Base-by-base conservation (phyloP, 2,888 invertebrate species). In the Neoaliturus tenellus region DNA sequence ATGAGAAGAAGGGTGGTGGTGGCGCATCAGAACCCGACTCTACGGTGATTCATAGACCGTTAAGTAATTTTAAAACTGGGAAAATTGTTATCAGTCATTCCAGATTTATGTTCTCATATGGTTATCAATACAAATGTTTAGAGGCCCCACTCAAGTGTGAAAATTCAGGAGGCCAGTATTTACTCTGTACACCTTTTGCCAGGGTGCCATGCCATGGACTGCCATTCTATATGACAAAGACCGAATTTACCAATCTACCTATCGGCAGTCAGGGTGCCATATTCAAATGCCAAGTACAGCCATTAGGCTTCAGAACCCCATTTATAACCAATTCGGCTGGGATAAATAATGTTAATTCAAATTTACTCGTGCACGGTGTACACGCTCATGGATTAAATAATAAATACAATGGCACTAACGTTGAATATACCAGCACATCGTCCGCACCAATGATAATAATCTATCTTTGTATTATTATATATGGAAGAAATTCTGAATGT, bases 381-480 rank as follows among this genome's bases (percentile, higher is more conserved):
- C 51, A 51, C 10, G 51, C 51, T 10, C 51, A 51, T n/a, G 51
- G 51, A 51, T 10, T 51, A 51, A 51, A 23, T 20, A 51, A 51
- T 51, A 51, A 51, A 17, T 75, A n/a, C 20, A 20, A 20, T 44
- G 75, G 48, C 2, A 31, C 48, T 4, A 75, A 75, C 31, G 10
- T 44, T 5, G 48, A 44, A 28, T 28, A 25, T n/a, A 33, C 44
- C 2, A n/a, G 48, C 14, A 23, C 75, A 8, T 23, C 48, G 3
- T 8, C 75, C 1, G 48, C 25, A 2, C 75, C 75, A 25, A 75
- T 75, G 75, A 48, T 75, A 28, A 12, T 33, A n/a, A n/a, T n/a
- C n/a, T n/a, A n/a, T n/a, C n/a, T n/a, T n/a, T n/a, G n/a, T n/a
- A n/a, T n/a, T n/a, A n/a, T n/a, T n/a, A n/a, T n/a, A n/a, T n/a